phyloP scores from a whole-genome alignment of 2,797 vertebrate genomes.

The Lates japonicus region DNA sequence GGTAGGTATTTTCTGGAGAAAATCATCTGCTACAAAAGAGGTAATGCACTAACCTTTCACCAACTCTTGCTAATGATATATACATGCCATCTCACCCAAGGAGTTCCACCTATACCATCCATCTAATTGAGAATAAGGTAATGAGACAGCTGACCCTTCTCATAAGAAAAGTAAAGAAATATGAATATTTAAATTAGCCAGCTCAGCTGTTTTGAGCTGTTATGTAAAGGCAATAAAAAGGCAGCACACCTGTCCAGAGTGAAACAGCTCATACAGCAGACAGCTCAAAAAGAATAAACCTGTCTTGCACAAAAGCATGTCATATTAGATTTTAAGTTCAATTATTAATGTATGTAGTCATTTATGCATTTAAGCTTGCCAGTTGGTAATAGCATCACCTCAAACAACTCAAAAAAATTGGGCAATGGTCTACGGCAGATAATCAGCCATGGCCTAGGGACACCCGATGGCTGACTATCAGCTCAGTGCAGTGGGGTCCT shows the following conservation, averaged over 20 bases:
- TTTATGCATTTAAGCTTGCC: constrained; percentile 2
- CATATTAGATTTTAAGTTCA: constrained; percentile 8
- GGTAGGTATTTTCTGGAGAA: neutral
- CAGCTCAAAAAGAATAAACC: constrained; percentile 4
- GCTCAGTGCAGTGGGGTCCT: neutral
- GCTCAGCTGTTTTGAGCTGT: constrained; percentile 36
- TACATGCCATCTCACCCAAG: neutral
- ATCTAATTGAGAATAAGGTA: constrained; percentile 9
- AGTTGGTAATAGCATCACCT: neutral
- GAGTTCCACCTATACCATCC: neutral
- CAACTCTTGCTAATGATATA: constrained; percentile 7
- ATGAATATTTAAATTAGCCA: constrained; percentile 15
- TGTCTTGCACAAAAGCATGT: neutral
- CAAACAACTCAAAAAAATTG: neutral
- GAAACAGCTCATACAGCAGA: constrained; percentile 19
- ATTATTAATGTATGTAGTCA: neutral
- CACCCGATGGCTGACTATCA: neutral
- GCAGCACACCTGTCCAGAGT: constrained; percentile 1
- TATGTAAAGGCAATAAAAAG: constrained; percentile 7
- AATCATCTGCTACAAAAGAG: neutral
- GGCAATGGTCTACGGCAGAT: neutral
- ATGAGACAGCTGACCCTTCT: constrained; percentile 32
- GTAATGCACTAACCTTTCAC: neutral
- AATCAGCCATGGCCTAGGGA: neutral
- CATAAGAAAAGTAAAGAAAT: neutral